These are phyloP conservation scores for Leptonema lineaticorne DNA, from an alignment of 1,140 invertebrate species.

Conservation along the genomic window DNA sequence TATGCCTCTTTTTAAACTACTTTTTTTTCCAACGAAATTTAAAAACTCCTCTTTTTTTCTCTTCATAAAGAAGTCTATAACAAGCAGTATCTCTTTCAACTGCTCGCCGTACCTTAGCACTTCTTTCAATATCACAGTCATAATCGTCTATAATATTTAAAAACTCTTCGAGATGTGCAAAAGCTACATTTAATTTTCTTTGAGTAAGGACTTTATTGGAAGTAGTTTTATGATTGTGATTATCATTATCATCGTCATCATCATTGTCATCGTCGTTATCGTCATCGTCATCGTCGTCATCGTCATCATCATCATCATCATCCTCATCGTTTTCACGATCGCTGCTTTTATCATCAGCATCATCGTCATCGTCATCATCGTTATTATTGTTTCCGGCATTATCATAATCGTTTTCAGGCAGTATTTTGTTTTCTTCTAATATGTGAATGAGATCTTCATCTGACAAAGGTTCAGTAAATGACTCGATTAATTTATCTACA, in stretches of 20 bases:
- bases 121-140: slow-evolving; percentile 12
- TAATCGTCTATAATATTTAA: slow-evolving; percentile 4
- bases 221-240: neutral
- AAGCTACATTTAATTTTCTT: slow-evolving; percentile 1
- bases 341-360: neutral
- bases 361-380: neutral
- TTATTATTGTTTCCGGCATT: neutral
- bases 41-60: too few relatives aligned
- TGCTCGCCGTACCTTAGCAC: neutral
- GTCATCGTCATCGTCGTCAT: neutral
- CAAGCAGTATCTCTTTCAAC: slow-evolving; percentile 5
- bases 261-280: too few relatives aligned
- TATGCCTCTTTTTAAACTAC: too few relatives aligned
- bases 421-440: too few relatives aligned
- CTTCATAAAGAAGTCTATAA: slow-evolving; percentile 15
- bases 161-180: neutral
- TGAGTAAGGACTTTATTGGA: neutral
- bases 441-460: too few relatives aligned
- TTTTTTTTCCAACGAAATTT: neutral
- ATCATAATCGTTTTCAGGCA: slow-evolving; percentile 11
- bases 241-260: too few relatives aligned
- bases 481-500: neutral
- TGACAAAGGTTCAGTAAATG: too few relatives aligned
- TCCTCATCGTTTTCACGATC: neutral
- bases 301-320: neutral